Evolutionary conservation across 2,888 invertebrate species (phyloP).

Genomic region (Lasioglossum zephyrum): DNA sequence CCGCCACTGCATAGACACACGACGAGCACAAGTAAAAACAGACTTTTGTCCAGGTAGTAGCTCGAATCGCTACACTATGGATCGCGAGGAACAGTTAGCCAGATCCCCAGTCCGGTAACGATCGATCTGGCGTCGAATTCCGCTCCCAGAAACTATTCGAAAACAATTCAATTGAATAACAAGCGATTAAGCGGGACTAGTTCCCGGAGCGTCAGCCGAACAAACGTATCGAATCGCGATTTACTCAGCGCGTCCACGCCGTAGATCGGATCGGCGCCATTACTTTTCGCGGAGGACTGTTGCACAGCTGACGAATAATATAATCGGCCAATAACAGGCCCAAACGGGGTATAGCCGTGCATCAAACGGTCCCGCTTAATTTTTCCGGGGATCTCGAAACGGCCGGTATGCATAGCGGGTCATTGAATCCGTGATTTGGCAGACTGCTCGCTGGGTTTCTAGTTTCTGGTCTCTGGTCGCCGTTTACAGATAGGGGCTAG

Average conservation of each 20-base stretch:
- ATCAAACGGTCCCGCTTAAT: constrained; percentile 12
- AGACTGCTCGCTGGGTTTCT: constrained; percentile 25
- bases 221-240: background rate
- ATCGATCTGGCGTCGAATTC: background rate
- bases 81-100: background rate
- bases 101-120: background rate
- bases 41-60: background rate
- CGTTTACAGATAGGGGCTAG: constrained; percentile 44
- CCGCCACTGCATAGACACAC: too few species aligned
- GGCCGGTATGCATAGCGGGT: constrained; percentile 30
- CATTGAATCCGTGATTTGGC: constrained; percentile 64
- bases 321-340: constrained; percentile 23
- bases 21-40: background rate
- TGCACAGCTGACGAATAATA: constrained; percentile 22
- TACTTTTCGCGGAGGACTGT: background rate
- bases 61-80: background rate
- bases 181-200: constrained; percentile 16
- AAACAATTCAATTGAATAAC: constrained; percentile 45
- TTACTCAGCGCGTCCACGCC: background rate
- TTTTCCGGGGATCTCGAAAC: background rate
- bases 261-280: constrained; percentile 3
- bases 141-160: constrained; percentile 24
- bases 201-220: background rate
- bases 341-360: background rate
- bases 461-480: constrained; percentile 28